These are phyloP conservation scores for Athene cunicularia DNA, from an alignment of 2,113 vertebrate species.

Conservation along the genomic window DNA sequence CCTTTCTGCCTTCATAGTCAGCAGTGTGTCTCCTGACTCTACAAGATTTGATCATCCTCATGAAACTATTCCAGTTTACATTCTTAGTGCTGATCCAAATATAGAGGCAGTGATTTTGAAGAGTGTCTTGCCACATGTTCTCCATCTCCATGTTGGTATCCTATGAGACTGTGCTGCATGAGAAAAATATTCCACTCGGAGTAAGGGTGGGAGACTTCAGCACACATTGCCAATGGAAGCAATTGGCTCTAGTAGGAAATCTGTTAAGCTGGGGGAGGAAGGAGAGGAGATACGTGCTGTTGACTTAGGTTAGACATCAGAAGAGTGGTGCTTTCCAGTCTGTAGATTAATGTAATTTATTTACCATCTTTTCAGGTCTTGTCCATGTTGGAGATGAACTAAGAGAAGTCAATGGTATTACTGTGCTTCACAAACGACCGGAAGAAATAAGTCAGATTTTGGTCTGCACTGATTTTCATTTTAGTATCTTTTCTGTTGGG, in stretches of 20 bases:
- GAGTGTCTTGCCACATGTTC: not conserved
- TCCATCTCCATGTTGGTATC: not conserved
- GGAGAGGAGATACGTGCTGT: not conserved
- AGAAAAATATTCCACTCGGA: not conserved
- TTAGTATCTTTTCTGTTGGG: not conserved
- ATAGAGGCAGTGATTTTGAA: not conserved
- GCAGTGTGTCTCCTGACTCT: fast-evolving
- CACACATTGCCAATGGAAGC: not conserved
- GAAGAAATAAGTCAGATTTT: conserved; percentile 97
- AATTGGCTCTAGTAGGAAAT: not conserved
- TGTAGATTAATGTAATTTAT: not conserved
- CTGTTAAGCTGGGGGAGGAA: not conserved
- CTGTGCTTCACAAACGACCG: conserved; percentile 89
- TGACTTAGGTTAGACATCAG: not conserved
- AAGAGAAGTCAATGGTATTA: conserved; percentile 91
- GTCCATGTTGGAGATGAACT: conserved; percentile 95
- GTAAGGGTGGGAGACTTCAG: not conserved
- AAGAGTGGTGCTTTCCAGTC: not conserved
- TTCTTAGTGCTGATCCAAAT: not conserved
- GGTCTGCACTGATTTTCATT: conserved; percentile 74
- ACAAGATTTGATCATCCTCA: not conserved
- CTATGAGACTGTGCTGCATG: not conserved
- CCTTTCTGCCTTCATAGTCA: not conserved
- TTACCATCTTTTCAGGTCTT: conserved; percentile 80
- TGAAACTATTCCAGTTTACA: not conserved